Percentiles rank a stretch among this genome's conserved stretches.
phyloP scores from a whole-genome alignment of 2,888 invertebrate species.

The Aplocera efformata region DNA sequence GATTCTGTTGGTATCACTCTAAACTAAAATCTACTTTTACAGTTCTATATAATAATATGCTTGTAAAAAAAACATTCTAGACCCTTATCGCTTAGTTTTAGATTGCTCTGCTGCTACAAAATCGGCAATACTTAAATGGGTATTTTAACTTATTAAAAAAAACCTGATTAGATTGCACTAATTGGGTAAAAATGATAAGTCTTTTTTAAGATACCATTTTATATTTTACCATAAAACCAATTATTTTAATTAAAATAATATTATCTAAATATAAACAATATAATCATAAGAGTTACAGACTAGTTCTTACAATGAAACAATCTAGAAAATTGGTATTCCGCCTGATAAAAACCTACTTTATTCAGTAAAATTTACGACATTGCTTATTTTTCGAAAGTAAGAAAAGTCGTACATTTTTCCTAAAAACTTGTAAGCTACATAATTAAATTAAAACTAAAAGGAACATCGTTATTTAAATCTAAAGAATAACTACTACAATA shows the following conservation, averaged over 20 bases:
- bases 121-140: no score
- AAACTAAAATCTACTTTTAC: no score
- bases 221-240: slow-evolving; percentile 27
- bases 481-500: slow-evolving; percentile 36
- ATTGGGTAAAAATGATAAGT: slow-evolving; percentile 23
- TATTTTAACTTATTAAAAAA: no score
- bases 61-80: no score
- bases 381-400: no score
- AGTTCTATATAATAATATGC: no score
- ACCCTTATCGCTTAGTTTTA: no score
- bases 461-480: slow-evolving; percentile 7
- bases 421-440: neutral
- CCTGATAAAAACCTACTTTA: no score
- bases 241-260: slow-evolving; percentile 29
- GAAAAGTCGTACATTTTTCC: neutral
- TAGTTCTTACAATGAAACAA: slow-evolving; percentile 18
- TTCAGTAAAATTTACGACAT: no score
- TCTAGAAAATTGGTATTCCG: neutral
- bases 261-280: slow-evolving; percentile 42
- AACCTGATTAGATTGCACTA: slow-evolving; percentile 7
- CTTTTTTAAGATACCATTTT: slow-evolving; percentile 9
- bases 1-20: no score
- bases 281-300: slow-evolving; percentile 36
- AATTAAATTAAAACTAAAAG: slow-evolving; percentile 1
- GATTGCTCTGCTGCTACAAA: no score